Conservation (phyloP, 2,888 invertebrate genomes). For the Mimumesa dahlbomi region DNA sequence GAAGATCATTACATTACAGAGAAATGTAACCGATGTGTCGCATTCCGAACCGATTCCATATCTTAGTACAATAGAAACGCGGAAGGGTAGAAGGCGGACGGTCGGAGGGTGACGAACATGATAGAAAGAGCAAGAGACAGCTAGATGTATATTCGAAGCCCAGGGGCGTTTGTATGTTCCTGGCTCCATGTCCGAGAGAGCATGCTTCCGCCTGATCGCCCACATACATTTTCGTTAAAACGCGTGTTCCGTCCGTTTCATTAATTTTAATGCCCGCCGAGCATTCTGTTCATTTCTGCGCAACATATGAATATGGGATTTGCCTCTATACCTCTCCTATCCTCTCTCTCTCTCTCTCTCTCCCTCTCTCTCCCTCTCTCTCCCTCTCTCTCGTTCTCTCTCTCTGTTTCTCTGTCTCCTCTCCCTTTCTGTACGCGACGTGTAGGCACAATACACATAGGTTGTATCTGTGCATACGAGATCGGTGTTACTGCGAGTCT, state of each 20-base stretch:
- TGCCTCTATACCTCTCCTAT: slow-evolving; percentile 31
- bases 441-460: slow-evolving; percentile 26
- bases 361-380: slow-evolving; percentile 28
- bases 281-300: slow-evolving; percentile 75
- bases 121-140: slow-evolving; percentile 40
- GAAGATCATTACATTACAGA: background rate
- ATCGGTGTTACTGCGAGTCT: background rate
- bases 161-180: slow-evolving; percentile 50
- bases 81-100: background rate
- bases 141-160: slow-evolving; percentile 40
- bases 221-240: slow-evolving; percentile 77
- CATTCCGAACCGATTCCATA: slow-evolving; percentile 3
- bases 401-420: too few species aligned
- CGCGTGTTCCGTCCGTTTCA: slow-evolving; percentile 77
- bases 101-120: slow-evolving; percentile 9
- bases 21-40: background rate
- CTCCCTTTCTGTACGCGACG: slow-evolving; percentile 37
- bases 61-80: background rate
- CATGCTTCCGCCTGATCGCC: slow-evolving; percentile 76
- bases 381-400: too few species aligned
- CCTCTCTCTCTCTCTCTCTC: slow-evolving; percentile 21
- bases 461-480: background rate
- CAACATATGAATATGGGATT: slow-evolving; percentile 73
- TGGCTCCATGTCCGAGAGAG: slow-evolving; percentile 52
- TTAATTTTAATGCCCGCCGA: slow-evolving; percentile 77